phyloP scores from a whole-genome alignment of 2,888 invertebrate genomes.

The Orchesella flavescens region DNA sequence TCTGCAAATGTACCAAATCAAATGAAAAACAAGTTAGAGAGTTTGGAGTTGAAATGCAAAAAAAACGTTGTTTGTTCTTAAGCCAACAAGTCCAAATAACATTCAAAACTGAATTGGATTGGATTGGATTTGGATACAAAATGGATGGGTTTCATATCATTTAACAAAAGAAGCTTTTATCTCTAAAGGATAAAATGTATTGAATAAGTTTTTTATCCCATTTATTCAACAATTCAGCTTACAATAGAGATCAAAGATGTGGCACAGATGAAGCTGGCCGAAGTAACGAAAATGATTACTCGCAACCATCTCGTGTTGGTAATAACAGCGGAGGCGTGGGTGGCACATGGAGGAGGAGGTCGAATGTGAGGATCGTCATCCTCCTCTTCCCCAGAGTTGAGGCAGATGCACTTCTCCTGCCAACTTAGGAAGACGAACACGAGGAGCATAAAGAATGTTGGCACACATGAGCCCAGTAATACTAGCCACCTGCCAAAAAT shows the following conservation, averaged over 20 bases:
- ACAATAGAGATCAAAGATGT: conserved; percentile 88
- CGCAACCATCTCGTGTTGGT: conserved; percentile 83
- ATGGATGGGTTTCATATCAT: no score
- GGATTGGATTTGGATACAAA: no score
- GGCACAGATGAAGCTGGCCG: conserved; percentile 82
- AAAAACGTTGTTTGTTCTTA: background rate
- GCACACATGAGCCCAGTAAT: conserved; percentile 83
- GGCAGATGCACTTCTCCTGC: conserved; percentile 78
- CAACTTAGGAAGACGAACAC: conserved; percentile 85
- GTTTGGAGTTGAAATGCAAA: background rate
- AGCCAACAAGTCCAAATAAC: background rate
- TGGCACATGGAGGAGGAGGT: conserved; percentile 71
- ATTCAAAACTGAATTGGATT: background rate
- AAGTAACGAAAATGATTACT: conserved; percentile 84
- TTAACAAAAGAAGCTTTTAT: background rate
- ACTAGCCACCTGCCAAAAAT: conserved; percentile 79
- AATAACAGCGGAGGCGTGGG: conserved; percentile 76
- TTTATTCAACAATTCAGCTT: conserved; percentile 74
- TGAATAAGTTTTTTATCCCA: background rate
- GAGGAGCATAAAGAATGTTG: conserved; percentile 81
- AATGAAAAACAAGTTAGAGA: background rate
- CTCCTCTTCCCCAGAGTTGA: conserved; percentile 51
- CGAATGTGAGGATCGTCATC: conserved; percentile 70
- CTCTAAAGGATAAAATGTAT: background rate
- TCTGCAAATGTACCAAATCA: conserved; percentile 54